Evolutionary conservation across 1,140 invertebrate genomes (phyloP).

Genomic region (Scaptodrosophila lebanonensis): DNA sequence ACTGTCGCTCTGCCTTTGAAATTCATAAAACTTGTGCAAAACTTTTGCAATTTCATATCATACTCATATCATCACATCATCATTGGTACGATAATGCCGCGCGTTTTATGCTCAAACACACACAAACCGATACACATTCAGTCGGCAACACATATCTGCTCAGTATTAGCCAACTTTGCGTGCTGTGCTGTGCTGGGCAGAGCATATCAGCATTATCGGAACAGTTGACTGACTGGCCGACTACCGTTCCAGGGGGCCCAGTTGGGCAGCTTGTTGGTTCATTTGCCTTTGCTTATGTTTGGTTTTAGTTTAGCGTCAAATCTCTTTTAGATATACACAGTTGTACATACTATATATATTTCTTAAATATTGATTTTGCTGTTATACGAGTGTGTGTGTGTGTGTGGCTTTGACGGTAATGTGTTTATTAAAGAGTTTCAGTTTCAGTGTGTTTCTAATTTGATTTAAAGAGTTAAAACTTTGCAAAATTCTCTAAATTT

Average conservation of each 20-base stretch:
- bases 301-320: conserved; percentile 33
- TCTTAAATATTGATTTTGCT: conserved; percentile 49
- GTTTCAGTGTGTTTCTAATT: neutral
- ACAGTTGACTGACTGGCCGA: neutral
- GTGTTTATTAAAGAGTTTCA: conserved; percentile 3
- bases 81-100: conserved; percentile 69
- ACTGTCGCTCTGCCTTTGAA: neutral
- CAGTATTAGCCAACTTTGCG: conserved; percentile 33
- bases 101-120: conserved; percentile 64
- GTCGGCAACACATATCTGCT: conserved; percentile 62
- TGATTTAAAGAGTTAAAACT: neutral
- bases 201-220: neutral
- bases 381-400: conserved; percentile 2
- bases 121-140: too few species aligned
- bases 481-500: too few species aligned
- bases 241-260: neutral
- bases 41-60: conserved; percentile 72
- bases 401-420: neutral
- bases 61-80: conserved; percentile 67
- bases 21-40: conserved; percentile 62
- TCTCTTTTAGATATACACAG: conserved; percentile 48
- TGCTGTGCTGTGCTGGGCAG: neutral
- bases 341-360: too few species aligned
- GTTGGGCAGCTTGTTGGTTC: conserved; percentile 7
- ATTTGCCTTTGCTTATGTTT: conserved; percentile 14